phyloP scores from a whole-genome alignment of 1,140 invertebrate species.

The Platyscapa corneri region DNA sequence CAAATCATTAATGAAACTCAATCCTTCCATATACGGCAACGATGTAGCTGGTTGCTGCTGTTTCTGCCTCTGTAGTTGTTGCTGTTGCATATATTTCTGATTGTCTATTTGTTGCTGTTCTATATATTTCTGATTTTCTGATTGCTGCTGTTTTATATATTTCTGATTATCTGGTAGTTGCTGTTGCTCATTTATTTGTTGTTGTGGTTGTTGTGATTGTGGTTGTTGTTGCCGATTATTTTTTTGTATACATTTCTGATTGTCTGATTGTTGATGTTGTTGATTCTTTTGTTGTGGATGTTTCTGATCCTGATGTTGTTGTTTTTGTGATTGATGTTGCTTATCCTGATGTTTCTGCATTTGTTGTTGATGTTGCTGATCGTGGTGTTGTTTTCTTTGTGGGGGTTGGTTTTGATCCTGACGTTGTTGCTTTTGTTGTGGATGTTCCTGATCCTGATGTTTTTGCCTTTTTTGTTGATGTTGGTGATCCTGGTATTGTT shows the following conservation, averaged over 20 bases:
- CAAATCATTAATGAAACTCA: background rate
- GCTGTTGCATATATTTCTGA: background rate
- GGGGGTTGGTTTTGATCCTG: no score
- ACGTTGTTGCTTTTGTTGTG: background rate
- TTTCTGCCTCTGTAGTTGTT: background rate
- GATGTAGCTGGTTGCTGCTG: background rate
- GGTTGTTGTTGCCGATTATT: no score
- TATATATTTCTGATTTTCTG: background rate
- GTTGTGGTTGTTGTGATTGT: no score
- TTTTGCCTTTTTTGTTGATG: background rate
- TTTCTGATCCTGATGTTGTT: background rate
- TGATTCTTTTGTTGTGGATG: background rate
- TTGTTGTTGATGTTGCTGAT: background rate
- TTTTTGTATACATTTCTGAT: no score
- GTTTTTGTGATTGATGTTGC: background rate
- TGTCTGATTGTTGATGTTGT: background rate
- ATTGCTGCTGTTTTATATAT: background rate
- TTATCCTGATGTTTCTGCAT: background rate
- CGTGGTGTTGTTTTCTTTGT: background rate
- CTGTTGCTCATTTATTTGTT: no score
- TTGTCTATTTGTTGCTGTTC: background rate
- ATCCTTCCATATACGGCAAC: no score
- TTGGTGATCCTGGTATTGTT: background rate
- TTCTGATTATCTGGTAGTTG: background rate
- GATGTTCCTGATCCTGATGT: background rate